Conservation (phyloP, 2,888 invertebrate genomes). For the Apodemia duryi region DNA sequence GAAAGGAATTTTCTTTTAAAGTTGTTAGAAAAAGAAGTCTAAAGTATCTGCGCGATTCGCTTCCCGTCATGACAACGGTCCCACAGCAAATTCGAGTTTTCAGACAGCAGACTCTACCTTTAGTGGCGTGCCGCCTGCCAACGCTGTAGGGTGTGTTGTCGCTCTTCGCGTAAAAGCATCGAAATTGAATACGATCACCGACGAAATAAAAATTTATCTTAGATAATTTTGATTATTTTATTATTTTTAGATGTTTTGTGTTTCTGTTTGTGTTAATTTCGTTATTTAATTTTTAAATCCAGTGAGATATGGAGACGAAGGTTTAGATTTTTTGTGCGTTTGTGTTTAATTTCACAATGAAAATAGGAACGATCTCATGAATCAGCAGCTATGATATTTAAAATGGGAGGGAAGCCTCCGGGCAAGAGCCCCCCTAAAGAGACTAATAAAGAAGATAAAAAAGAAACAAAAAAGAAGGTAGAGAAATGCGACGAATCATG, state of each 20-base stretch:
- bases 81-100: slow-evolving; percentile 6
- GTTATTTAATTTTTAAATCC: background rate
- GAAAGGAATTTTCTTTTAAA: slow-evolving; percentile 14
- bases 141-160: slow-evolving; percentile 43
- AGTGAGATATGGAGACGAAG: background rate
- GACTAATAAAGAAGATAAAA: slow-evolving; percentile 46
- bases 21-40: slow-evolving; percentile 16
- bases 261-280: slow-evolving; percentile 3
- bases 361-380: slow-evolving; percentile 32
- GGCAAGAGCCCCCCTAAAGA: slow-evolving; percentile 40
- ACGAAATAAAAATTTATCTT: slow-evolving; percentile 24
- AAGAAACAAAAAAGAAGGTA: slow-evolving; percentile 44
- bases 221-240: background rate
- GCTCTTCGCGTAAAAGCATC: slow-evolving; percentile 36
- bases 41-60: slow-evolving; percentile 14
- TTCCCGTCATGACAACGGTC: slow-evolving; percentile 3
- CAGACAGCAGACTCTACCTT: background rate
- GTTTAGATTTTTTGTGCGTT: slow-evolving; percentile 19
- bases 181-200: slow-evolving; percentile 61
- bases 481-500: slow-evolving; percentile 61
- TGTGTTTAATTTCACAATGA: slow-evolving; percentile 19
- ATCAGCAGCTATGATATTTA: slow-evolving; percentile 57
- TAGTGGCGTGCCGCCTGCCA: slow-evolving; percentile 66
- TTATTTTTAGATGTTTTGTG: slow-evolving; percentile 11
- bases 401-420: slow-evolving; percentile 62